Percentiles rank a stretch among this genome's conserved stretches.
Conservation (phyloP, 2,888 invertebrate species). For the Macroteleia sp. region DNA sequence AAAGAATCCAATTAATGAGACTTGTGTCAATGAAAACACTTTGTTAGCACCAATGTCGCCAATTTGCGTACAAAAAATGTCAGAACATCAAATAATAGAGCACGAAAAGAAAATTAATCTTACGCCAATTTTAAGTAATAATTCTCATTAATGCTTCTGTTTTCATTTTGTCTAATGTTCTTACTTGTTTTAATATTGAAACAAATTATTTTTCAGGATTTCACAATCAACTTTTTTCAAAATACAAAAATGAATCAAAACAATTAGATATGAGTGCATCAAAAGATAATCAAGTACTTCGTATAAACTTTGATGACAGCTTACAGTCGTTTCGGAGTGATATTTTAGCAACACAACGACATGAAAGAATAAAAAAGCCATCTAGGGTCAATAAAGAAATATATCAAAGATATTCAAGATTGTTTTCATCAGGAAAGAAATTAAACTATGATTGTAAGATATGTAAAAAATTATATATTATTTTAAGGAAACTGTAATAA, state of each 20-base stretch:
- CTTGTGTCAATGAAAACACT: not conserved
- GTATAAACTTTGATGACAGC: conserved; percentile 19
- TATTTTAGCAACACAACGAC: not conserved
- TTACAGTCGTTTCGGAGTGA: not conserved
- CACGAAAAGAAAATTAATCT: conserved; percentile 31
- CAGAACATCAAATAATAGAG: conserved; percentile 17
- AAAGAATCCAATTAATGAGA: not conserved
- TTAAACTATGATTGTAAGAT: conserved; percentile 11
- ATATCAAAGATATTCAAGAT: conserved; percentile 17
- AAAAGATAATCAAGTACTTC: not conserved
- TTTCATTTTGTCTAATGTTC: too few species aligned
- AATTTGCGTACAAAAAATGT: conserved; percentile 10
- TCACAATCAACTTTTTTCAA: conserved; percentile 5
- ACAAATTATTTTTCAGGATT: conserved; percentile 20
- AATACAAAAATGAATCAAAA: conserved; percentile 18
- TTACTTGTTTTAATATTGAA: too few species aligned
- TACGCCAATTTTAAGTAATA: conserved; percentile 19
- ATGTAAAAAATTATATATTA: too few species aligned
- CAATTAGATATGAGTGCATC: not conserved
- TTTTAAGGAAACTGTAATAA: too few species aligned
- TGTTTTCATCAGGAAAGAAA: conserved; percentile 6
- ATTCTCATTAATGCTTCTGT: too few species aligned
- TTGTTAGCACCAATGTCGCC: not conserved
- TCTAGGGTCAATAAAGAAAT: conserved; percentile 3
- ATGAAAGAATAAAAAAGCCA: conserved; percentile 2